Conservation (phyloP, 2,888 invertebrate species). For the Hemaris fuciformis region DNA sequence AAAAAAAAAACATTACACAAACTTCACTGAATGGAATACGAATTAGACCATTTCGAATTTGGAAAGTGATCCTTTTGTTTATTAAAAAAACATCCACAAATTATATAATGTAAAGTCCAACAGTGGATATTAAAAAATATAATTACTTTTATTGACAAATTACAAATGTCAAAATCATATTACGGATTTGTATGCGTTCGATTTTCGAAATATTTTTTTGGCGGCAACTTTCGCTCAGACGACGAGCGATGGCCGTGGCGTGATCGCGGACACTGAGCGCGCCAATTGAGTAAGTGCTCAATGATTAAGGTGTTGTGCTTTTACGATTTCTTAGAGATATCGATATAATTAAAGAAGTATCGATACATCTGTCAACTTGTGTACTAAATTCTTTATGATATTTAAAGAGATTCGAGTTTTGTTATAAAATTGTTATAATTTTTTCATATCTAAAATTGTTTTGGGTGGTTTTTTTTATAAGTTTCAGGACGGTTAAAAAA, state of each 20-base stretch:
- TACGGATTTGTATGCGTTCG: constrained; percentile 36
- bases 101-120: background rate
- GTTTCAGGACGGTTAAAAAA: too few species aligned
- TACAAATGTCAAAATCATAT: background rate
- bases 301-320: constrained; percentile 32
- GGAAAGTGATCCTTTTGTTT: constrained; percentile 12
- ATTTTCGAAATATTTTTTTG: constrained; percentile 20
- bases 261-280: constrained; percentile 34
- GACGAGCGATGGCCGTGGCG: constrained; percentile 28
- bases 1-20: background rate
- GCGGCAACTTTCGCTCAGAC: constrained; percentile 31
- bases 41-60: constrained; percentile 33
- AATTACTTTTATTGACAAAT: background rate
- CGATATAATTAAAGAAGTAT: background rate
- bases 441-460: too few species aligned
- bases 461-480: too few species aligned
- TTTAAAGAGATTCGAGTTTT: too few species aligned
- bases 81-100: background rate
- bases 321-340: background rate
- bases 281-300: constrained; percentile 18
- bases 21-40: background rate
- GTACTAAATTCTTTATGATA: background rate
- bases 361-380: background rate
- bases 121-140: background rate
- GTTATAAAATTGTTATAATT: too few species aligned